Evolutionary conservation across 1,140 invertebrate species (phyloP).

Genomic region (Whitmania pigra): DNA sequence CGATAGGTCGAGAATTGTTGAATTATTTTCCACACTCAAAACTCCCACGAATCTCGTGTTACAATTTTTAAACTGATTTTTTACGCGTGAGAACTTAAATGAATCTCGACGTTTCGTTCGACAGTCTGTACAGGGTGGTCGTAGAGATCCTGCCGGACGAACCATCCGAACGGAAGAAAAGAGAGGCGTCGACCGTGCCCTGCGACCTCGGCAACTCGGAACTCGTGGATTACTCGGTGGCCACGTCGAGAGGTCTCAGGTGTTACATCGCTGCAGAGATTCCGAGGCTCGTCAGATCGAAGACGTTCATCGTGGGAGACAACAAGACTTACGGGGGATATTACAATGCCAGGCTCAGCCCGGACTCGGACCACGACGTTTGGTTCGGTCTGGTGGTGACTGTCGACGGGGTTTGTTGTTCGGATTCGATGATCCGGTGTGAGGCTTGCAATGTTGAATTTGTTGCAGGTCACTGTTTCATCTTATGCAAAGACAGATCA

Average conservation of each 20-base stretch:
- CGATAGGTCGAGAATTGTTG: neutral
- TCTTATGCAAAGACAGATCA: too few relatives aligned
- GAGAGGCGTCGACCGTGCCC: slow-evolving; percentile 22
- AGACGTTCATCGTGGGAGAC: slow-evolving; percentile 61
- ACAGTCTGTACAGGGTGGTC: too few relatives aligned
- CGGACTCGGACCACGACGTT: slow-evolving; percentile 53
- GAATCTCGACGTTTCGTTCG: too few relatives aligned
- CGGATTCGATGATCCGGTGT: neutral
- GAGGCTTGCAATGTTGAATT: neutral
- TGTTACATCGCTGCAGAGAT: slow-evolving; percentile 72
- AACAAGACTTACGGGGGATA: slow-evolving; percentile 58
- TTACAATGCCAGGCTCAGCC: slow-evolving; percentile 61
- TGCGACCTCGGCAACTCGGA: slow-evolving; percentile 27
- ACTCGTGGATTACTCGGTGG: slow-evolving; percentile 38
- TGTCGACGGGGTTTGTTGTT: slow-evolving; percentile 45
- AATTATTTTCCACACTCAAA: too few relatives aligned
- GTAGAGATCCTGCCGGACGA: neutral
- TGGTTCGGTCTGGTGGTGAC: slow-evolving; percentile 59
- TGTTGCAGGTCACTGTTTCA: too few relatives aligned
- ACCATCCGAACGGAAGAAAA: slow-evolving; percentile 13
- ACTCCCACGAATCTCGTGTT: too few relatives aligned
- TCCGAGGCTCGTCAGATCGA: slow-evolving; percentile 33
- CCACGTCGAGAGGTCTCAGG: slow-evolving; percentile 49
- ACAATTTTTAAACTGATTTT: too few relatives aligned
- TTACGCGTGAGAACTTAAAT: too few relatives aligned